These are phyloP conservation scores for Acrobasis repandana DNA, from an alignment of 2,888 invertebrate species.

Conservation along the genomic window DNA sequence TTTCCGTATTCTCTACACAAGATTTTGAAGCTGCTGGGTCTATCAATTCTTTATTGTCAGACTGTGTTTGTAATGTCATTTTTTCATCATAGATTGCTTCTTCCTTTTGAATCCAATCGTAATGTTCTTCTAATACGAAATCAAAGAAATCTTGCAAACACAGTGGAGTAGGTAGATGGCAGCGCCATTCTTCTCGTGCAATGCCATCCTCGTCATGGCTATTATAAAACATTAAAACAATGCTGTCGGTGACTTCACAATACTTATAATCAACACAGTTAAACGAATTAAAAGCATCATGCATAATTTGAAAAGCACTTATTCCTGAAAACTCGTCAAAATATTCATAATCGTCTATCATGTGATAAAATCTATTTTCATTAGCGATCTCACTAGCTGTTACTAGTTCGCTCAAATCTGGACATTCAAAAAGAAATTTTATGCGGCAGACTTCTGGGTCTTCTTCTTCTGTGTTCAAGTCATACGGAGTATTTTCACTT, in stretches of 20 bases:
- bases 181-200: constrained; percentile 69
- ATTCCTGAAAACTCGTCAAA: constrained; percentile 68
- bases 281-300: constrained; percentile 63
- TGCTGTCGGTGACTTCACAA: constrained; percentile 70
- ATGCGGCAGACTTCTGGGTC: constrained; percentile 48
- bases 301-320: constrained; percentile 60
- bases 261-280: constrained; percentile 76
- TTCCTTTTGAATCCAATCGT: constrained; percentile 73
- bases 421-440: constrained; percentile 65
- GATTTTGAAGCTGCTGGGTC: constrained; percentile 47
- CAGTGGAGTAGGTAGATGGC: constrained; percentile 74
- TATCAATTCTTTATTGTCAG: constrained; percentile 47
- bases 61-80: constrained; percentile 43
- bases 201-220: constrained; percentile 67
- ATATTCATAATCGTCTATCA: constrained; percentile 69
- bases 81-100: constrained; percentile 62
- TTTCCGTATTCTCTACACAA: constrained; percentile 58
- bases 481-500: constrained; percentile 45
- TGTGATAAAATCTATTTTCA: constrained; percentile 52
- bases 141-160: constrained; percentile 82
- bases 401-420: constrained; percentile 71
- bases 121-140: constrained; percentile 74
- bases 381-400: constrained; percentile 68
- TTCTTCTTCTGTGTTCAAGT: constrained; percentile 31
- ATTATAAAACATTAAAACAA: constrained; percentile 71